Evolutionary conservation across 2,888 invertebrate genomes (phyloP).

Genomic region (Entomobrya multifasciata): DNA sequence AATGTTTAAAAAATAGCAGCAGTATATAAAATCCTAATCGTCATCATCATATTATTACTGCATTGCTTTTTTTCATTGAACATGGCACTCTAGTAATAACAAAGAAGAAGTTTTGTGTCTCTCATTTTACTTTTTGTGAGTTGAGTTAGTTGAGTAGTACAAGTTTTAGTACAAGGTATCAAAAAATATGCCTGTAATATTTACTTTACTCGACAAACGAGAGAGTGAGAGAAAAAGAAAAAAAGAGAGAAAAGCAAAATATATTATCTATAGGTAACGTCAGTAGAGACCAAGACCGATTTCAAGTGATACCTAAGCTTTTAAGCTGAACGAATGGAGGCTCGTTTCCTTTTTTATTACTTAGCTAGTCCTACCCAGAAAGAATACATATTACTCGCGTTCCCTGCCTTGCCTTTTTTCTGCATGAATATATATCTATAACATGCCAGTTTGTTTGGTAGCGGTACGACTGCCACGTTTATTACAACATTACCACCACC

Average conservation of each 20-base stretch:
- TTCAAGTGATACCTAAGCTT: conserved; percentile 68
- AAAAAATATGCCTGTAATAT: conserved; percentile 33
- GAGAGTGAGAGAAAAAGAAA: neutral
- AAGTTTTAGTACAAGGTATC: conserved; percentile 58
- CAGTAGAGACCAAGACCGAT: conserved; percentile 64
- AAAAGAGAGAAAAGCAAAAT: conserved; percentile 40
- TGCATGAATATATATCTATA: conserved; percentile 26
- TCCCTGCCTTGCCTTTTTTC: neutral
- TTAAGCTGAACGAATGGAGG: conserved; percentile 61
- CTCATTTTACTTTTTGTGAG: neutral
- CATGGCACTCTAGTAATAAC: neutral
- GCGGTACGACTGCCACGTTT: neutral
- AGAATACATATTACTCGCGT: conserved; percentile 6
- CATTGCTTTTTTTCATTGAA: neutral
- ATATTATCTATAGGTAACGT: conserved; percentile 52
- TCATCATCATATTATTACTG: conserved; percentile 27
- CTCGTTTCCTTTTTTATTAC: conserved; percentile 67
- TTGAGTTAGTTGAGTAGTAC: neutral
- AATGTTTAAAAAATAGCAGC: conserved; percentile 24
- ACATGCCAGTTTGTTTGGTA: conserved; percentile 36
- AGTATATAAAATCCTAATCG: conserved; percentile 49
- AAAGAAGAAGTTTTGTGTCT: conserved; percentile 48
- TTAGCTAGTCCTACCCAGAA: neutral
- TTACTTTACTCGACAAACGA: conserved; percentile 24
- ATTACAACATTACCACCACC: conserved; percentile 13